These are phyloP conservation scores for Python bivittatus DNA, from an alignment of 2,113 vertebrate species.

Conservation along the genomic window DNA sequence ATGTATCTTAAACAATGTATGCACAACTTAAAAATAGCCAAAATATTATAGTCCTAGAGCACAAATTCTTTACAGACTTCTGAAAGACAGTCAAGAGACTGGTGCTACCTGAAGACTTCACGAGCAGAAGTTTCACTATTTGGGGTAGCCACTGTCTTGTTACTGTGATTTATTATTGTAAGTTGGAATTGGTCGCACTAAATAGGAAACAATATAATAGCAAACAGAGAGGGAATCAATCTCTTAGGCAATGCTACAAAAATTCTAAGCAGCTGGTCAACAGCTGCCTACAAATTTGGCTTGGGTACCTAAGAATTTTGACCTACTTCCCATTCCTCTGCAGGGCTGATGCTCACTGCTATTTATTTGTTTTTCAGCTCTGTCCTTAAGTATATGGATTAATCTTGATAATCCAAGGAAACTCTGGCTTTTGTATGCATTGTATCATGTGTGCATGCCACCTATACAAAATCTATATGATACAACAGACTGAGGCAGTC, in stretches of 20 bases:
- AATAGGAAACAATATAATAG: background rate
- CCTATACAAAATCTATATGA: background rate
- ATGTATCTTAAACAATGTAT: background rate
- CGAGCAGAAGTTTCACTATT: background rate
- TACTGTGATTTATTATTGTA: no score
- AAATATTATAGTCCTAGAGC: background rate
- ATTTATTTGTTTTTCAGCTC: background rate
- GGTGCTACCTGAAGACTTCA: background rate
- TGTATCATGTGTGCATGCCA: background rate
- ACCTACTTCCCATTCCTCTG: background rate
- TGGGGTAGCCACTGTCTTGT: background rate
- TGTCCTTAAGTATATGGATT: background rate
- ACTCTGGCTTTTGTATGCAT: background rate
- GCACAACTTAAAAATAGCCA: background rate
- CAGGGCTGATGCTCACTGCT: slow-evolving; percentile 1
- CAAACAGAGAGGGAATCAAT: background rate
- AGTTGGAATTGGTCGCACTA: background rate
- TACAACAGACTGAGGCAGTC: background rate
- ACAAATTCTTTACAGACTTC: background rate
- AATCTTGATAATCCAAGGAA: background rate
- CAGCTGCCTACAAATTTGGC: slow-evolving; percentile 19
- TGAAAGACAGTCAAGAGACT: background rate
- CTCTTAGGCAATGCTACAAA: slow-evolving; percentile 2
- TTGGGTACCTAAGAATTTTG: slow-evolving; percentile 21
- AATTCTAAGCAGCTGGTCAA: slow-evolving; percentile 17